A percentile compares a stretch with the other conserved stretches of the same genome.
phyloP scores from a whole-genome alignment of 2,113 vertebrate species.

The Trichechus manatus region DNA sequence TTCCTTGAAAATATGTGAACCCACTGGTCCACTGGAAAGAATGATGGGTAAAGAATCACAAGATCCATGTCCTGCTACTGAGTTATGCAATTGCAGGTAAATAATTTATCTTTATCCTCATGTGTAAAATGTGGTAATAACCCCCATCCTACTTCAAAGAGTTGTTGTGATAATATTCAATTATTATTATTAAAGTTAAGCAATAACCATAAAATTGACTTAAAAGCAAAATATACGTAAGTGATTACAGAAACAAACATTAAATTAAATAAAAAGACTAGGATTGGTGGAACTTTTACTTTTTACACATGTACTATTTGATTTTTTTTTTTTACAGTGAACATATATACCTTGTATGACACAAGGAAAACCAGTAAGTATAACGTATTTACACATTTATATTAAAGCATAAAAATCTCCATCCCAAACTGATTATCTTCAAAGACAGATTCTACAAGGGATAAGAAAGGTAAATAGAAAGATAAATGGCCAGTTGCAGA shows the following conservation, averaged over 20 bases:
- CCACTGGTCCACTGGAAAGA: not conserved
- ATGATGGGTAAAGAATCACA: not conserved
- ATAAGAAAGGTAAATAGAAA: constrained; percentile 40
- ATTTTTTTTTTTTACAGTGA: not conserved
- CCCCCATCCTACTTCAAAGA: not conserved
- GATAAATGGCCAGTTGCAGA: not conserved
- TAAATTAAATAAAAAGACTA: not conserved
- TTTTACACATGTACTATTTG: not conserved
- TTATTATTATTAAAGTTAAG: not conserved
- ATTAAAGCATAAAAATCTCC: constrained; percentile 36
- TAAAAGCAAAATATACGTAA: constrained; percentile 43
- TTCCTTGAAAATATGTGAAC: not conserved
- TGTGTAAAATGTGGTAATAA: not conserved
- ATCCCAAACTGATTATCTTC: not conserved
- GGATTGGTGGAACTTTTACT: not conserved
- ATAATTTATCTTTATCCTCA: not conserved
- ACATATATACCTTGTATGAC: not conserved
- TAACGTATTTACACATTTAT: constrained; percentile 25
- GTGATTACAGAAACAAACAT: not conserved
- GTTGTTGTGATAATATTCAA: not conserved
- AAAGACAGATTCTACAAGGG: not conserved
- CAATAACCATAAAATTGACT: constrained; percentile 11
- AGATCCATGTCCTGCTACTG: not conserved
- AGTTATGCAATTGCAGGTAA: not conserved
- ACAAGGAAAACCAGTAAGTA: not conserved